These are phyloP conservation scores for Platerodrilus igneus DNA, from an alignment of 2,888 invertebrate species.

Conservation along the genomic window DNA sequence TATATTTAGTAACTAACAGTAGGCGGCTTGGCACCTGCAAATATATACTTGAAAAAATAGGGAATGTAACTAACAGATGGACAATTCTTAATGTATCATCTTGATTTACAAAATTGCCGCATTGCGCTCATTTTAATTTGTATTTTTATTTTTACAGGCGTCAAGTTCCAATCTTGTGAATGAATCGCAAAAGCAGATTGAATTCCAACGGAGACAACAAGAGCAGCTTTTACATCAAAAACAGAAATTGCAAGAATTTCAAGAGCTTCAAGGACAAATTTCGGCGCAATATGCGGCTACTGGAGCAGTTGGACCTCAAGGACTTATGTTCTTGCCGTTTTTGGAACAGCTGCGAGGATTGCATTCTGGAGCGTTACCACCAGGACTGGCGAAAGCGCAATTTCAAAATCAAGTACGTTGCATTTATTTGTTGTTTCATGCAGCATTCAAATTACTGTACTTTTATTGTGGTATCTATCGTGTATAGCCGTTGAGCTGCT, in stretches of 20 bases:
- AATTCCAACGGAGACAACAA: constrained; percentile 63
- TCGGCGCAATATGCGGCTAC: constrained; percentile 50
- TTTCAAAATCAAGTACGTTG: constrained; percentile 43
- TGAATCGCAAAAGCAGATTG: constrained; percentile 62
- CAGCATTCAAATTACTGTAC: no score
- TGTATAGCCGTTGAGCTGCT: no score
- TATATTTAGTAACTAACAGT: constrained; percentile 52
- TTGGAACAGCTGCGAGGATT: constrained; percentile 58
- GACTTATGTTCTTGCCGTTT: constrained; percentile 66
- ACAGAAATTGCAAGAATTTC: constrained; percentile 57
- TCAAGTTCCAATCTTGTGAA: constrained; percentile 41
- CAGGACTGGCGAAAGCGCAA: constrained; percentile 38
- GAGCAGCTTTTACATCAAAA: constrained; percentile 55
- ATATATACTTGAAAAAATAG: constrained; percentile 43
- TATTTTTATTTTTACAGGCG: constrained; percentile 25
- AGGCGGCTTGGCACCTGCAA: constrained; percentile 50
- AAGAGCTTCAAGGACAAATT: constrained; percentile 58
- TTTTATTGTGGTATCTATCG: no score
- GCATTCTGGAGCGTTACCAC: constrained; percentile 39
- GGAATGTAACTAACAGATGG: constrained; percentile 47
- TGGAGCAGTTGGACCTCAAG: constrained; percentile 53
- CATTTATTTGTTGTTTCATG: no score
- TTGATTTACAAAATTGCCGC: constrained; percentile 24
- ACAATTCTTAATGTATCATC: constrained; percentile 40
- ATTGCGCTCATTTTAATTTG: constrained; percentile 7